Percentiles rank a stretch among this genome's conserved stretches.
Evolutionary conservation across 2,797 vertebrate genomes (phyloP).

Genomic region (Gymnocypris eckloni): DNA sequence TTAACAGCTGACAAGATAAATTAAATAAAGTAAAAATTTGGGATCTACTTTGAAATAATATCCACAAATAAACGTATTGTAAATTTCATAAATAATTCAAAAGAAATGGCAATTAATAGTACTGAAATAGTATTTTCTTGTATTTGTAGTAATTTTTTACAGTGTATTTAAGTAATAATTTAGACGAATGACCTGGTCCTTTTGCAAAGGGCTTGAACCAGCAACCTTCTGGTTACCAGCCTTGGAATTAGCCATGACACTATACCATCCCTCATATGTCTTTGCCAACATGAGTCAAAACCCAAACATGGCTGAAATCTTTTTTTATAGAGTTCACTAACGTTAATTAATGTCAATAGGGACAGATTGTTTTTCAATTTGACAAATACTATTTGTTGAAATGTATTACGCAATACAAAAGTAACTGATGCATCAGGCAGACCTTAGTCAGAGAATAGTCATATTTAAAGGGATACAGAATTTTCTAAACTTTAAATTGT

Average conservation of each 20-base stretch:
- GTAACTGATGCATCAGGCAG: background rate
- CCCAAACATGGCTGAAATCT: background rate
- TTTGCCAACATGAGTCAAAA: background rate
- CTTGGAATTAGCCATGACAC: background rate
- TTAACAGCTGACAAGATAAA: background rate
- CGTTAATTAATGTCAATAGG: background rate
- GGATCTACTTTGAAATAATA: background rate
- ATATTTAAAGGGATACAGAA: background rate
- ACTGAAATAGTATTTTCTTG: background rate
- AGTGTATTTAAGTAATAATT: background rate
- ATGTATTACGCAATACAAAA: background rate
- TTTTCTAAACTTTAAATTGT: background rate
- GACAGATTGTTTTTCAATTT: background rate
- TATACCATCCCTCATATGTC: background rate
- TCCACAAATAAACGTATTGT: background rate
- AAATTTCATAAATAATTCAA: background rate
- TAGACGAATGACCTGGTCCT: background rate
- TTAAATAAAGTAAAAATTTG: background rate
- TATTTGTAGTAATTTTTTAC: background rate
- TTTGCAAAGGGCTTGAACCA: background rate
- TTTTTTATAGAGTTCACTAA: background rate
- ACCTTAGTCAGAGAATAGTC: background rate
- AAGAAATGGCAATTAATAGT: background rate
- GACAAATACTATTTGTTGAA: background rate
- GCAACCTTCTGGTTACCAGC: background rate